These are phyloP conservation scores for Lophius piscatorius DNA, from an alignment of 2,113 vertebrate genomes.

Conservation along the genomic window DNA sequence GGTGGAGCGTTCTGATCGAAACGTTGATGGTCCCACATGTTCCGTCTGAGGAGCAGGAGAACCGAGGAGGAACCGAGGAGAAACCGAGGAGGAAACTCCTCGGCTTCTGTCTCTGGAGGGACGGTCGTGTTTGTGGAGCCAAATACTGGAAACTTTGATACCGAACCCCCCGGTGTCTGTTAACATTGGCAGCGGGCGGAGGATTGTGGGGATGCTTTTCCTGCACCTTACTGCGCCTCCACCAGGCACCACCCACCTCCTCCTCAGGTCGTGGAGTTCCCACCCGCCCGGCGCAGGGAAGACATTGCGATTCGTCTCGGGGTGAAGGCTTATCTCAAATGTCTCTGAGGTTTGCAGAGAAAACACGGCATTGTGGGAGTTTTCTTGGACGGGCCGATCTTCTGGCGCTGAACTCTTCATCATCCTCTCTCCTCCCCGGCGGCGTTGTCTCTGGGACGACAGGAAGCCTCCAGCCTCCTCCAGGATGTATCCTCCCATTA, in stretches of 20 bases:
- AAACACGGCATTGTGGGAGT: slow-evolving; percentile 88
- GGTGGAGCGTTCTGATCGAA: slow-evolving; percentile 88
- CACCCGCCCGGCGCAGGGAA: slow-evolving; percentile 86
- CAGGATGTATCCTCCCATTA: slow-evolving; percentile 1
- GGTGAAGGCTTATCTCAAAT: slow-evolving; percentile 90
- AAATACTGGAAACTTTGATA: slow-evolving; percentile 98
- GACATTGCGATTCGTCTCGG: slow-evolving; percentile 85
- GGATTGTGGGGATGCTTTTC: slow-evolving; percentile 92
- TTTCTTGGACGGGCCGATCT: slow-evolving; percentile 48
- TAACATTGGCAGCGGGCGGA: slow-evolving; percentile 90
- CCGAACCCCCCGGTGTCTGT: slow-evolving; percentile 92
- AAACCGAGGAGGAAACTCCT: slow-evolving; percentile 90
- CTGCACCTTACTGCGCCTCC: slow-evolving; percentile 82
- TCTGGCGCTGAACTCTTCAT: slow-evolving; percentile 56
- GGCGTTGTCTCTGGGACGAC: slow-evolving; percentile 14
- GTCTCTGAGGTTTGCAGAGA: slow-evolving; percentile 92
- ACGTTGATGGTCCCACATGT: slow-evolving; percentile 93
- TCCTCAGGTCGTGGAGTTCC: slow-evolving; percentile 77
- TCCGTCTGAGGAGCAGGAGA: slow-evolving; percentile 94
- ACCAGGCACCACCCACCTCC: slow-evolving; percentile 77
- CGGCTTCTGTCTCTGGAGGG: slow-evolving; percentile 90
- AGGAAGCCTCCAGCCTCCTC: slow-evolving; percentile 37
- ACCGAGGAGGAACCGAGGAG: no score
- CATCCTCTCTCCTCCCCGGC: slow-evolving; percentile 26
- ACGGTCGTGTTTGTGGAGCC: slow-evolving; percentile 92